Conservation (phyloP, 2,888 invertebrate species). For the Alentia gelatinosa region DNA sequence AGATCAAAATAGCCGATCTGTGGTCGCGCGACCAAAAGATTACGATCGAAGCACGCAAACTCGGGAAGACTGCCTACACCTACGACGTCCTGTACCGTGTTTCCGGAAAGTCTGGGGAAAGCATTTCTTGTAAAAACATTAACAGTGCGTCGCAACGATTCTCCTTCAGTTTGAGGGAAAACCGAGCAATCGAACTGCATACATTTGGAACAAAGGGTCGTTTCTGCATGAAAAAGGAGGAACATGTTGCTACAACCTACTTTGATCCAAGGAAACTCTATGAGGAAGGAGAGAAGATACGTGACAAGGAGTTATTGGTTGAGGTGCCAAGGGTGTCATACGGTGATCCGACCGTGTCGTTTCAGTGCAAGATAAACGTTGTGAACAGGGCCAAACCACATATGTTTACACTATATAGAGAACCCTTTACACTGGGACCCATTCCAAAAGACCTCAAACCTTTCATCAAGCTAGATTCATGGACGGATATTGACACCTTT, state of each 20-base stretch:
- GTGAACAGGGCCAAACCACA: not conserved
- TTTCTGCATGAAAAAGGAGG: not conserved
- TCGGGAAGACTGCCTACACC: not conserved
- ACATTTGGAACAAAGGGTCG: slow-evolving; percentile 16
- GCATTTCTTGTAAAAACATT: not conserved
- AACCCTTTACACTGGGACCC: not conserved
- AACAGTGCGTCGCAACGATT: not conserved
- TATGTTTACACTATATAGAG: not conserved
- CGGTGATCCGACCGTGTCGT: not conserved
- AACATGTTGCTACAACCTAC: not conserved
- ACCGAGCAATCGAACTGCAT: slow-evolving; percentile 29
- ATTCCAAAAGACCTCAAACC: slow-evolving; percentile 18
- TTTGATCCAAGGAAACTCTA: slow-evolving; percentile 25
- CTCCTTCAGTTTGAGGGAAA: slow-evolving; percentile 2
- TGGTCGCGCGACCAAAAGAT: slow-evolving; percentile 18
- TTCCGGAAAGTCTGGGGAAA: not conserved
- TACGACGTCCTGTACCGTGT: not conserved
- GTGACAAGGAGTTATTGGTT: not conserved
- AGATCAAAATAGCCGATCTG: not conserved
- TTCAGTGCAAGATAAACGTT: not conserved
- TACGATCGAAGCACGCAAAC: not conserved
- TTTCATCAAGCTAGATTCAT: not conserved
- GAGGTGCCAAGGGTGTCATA: slow-evolving; percentile 1
- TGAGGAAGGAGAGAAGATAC: not conserved
- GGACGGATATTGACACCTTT: not conserved